phyloP scores from a whole-genome alignment of 2,113 vertebrate species.

The Deroptyus accipitrinus region DNA sequence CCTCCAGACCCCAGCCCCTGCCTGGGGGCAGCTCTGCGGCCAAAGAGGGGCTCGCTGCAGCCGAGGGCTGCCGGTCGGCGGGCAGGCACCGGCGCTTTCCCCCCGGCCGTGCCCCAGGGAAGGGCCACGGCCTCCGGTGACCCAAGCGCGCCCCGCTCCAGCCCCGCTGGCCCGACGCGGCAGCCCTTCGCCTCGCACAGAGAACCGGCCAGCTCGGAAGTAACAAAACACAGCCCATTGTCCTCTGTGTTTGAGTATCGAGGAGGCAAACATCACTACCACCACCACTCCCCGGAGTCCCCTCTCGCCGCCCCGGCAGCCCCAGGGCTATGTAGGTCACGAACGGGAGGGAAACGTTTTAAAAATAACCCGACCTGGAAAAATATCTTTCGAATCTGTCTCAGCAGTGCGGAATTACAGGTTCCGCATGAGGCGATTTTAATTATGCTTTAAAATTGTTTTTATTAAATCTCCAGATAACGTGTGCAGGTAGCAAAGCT shows the following conservation, averaged over 20 bases:
- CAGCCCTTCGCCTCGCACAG: not conserved
- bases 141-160: not conserved
- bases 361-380: slow-evolving; percentile 25
- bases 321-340: slow-evolving; percentile 27
- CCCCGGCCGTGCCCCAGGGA: not conserved
- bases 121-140: not conserved
- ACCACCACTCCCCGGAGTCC: not conserved
- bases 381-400: not conserved
- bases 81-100: not conserved
- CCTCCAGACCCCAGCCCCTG: not conserved
- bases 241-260: not conserved
- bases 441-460: not conserved
- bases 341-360: not conserved
- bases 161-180: not conserved
- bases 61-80: too few species aligned
- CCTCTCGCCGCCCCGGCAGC: not conserved
- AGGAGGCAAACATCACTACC: not conserved
- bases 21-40: too few species aligned
- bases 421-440: not conserved
- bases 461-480: not conserved
- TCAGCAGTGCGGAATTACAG: not conserved
- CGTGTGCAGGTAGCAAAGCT: not conserved
- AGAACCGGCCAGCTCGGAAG: not conserved
- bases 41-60: not conserved
- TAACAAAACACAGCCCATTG: not conserved